These are phyloP conservation scores for Pomatostomus ruficeps DNA, from an alignment of 2,113 vertebrate genomes.

Conservation along the genomic window DNA sequence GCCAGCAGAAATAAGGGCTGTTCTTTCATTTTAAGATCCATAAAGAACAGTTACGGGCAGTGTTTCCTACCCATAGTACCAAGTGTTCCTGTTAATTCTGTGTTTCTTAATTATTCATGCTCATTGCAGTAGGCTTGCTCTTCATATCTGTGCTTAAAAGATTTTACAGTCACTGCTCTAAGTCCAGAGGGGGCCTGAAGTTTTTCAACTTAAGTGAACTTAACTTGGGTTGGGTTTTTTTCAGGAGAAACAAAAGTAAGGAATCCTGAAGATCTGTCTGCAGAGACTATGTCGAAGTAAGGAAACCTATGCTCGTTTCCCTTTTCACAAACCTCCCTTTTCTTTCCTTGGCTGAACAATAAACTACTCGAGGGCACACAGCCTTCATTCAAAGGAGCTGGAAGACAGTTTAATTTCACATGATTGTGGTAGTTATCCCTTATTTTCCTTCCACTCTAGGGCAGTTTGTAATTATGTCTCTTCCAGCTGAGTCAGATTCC, in stretches of 20 bases:
- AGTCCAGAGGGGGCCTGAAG: not conserved
- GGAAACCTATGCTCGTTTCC: not conserved
- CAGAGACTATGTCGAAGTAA: slow-evolving; percentile 98
- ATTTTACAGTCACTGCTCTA: not conserved
- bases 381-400: not conserved
- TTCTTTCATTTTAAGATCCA: not conserved
- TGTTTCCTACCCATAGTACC: not conserved
- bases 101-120: not conserved
- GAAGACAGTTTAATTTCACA: not conserved
- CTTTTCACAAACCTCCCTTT: not conserved
- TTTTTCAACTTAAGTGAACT: not conserved
- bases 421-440: not conserved
- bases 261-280: slow-evolving; percentile 91
- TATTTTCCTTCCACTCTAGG: not conserved
- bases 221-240: not conserved
- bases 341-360: not conserved
- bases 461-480: not conserved
- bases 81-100: not conserved
- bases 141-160: not conserved
- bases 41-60: not conserved
- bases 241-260: slow-evolving; percentile 92
- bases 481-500: not conserved
- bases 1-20: not conserved
- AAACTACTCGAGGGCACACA: not conserved
- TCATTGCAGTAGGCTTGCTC: not conserved